Evolutionary conservation across 1,140 invertebrate species (phyloP), one percentile per base, ranked within the genome.

Genomic region (Camponotus vicinus): DNA sequence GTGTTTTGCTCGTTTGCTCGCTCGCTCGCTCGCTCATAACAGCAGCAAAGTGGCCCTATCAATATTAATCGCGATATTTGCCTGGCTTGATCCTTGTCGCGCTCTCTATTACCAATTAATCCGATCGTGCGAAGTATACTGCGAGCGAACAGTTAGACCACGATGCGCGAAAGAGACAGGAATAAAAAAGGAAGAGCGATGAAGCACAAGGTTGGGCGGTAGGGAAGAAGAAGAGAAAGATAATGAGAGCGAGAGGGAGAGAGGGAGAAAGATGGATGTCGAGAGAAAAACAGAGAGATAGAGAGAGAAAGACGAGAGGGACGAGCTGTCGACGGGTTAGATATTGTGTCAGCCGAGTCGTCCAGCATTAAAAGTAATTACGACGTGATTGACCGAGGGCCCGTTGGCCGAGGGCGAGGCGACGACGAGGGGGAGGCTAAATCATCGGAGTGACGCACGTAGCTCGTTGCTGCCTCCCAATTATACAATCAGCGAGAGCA

Each of bases 361-460:
- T 95, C 92, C 93, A 94, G 94, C 94, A 95, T 95, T 95, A 94
- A 94, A 94, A 95, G 94, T 95, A 95, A 95, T 95, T 95, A 95
- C 94, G 94, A 94, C 94, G 94, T 95, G 94, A 95, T 95, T 95
- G 94, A 95, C 94, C 94, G 93, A 94, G 94, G 90, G 94, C 91
- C 93, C 91, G 93, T 92, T 93, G 93, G 93, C 89, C 91, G 92
- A 91, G 91, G 92, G 88, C 87, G 90, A 92, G 89, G 91, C 88
- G 91, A 91, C 91, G 92, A 70, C 90, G 89, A 90, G 92, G 89
- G 92, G 90, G 91, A 90, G 85, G 91, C 91, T 94, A 95, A 95
- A 95, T 94, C 94, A 95, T 94, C 92, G 93, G 94, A 95, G 94
- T 94, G 94, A 94, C 94, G 94, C 94, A 94, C 94, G 94, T 93